Evolutionary conservation across 2,113 vertebrate species (phyloP), one percentile per base, ranked within the genome.

Genomic region (Rhinichthys klamathensis): DNA sequence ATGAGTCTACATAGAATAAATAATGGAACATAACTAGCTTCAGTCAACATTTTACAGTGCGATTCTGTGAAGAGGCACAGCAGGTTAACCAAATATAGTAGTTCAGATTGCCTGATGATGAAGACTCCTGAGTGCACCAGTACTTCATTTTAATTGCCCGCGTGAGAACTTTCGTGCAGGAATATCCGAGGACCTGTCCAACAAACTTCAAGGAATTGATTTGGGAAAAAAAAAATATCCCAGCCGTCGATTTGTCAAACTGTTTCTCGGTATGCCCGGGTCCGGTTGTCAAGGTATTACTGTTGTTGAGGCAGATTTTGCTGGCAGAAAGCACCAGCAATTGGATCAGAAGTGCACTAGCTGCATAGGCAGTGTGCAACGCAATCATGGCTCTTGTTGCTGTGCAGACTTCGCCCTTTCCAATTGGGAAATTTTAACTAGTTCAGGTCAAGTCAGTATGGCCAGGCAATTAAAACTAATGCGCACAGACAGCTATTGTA

Each of bases 361-460:
- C 91, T 92, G 92, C 90, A 90, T 90, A 90, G 90, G 90, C 93
- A 87, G 89, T 61, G 86, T 86, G 93, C 93, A 90, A 93, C 93
- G 94, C 93, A 95, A 93, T 94, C 91, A 92, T 93, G 93, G 93
- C 92, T 93, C 93, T 94, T 95, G 94, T 96, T 96, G 94, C 94
- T 93, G 94, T 94, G 94, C 94, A 96, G 95, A 95, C 94, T 95
- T 95, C 87, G 87, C 91, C 90, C 79, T 92, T 93, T 93, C 92
- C 91, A 92, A 92, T 51, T 84, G 89, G 46, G 54, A 60, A 74
- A 70, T 72, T 79, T 95, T 94, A 94, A 95, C 95, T 70, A 12
- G 89, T 94, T 94, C 87, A 56, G 79, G 16, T 69, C 73, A 56
- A 65, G 63, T 15, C 41, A 81, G 21, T 4, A 44, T 44, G 6